A percentile compares a stretch with the other conserved stretches of the same genome.
These are phyloP conservation scores for Teleiodes luculella DNA, from an alignment of 2,888 invertebrate species.

Conservation along the genomic window DNA sequence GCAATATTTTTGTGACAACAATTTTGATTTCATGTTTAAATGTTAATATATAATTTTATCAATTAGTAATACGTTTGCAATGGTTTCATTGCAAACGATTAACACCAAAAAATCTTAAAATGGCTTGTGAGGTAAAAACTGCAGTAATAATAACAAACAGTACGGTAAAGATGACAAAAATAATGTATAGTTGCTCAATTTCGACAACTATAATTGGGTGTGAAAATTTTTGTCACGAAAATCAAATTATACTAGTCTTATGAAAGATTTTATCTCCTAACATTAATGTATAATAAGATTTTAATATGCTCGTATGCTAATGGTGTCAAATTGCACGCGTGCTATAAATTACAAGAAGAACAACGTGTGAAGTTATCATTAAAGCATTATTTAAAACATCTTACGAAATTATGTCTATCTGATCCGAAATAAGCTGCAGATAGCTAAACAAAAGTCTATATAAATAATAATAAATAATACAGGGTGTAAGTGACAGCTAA, in stretches of 20 bases:
- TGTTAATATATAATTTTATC: not conserved
- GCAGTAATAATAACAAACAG: too few relatives aligned
- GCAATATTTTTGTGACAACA: constrained; percentile 52
- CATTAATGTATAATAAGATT: constrained; percentile 38
- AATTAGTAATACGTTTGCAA: not conserved
- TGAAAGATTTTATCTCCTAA: constrained; percentile 65
- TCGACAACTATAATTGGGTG: constrained; percentile 11
- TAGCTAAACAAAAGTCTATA: too few relatives aligned
- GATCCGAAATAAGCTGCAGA: too few relatives aligned
- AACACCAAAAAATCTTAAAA: not conserved
- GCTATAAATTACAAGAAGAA: constrained; percentile 36
- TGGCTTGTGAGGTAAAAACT: not conserved
- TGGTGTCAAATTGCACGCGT: constrained; percentile 73
- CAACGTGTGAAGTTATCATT: constrained; percentile 23
- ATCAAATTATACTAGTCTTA: constrained; percentile 48
- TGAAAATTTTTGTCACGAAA: constrained; percentile 54
- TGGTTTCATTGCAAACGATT: not conserved
- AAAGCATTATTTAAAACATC: too few relatives aligned
- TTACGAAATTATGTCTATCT: too few relatives aligned
- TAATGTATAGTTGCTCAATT: constrained; percentile 5
- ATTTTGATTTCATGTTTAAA: constrained; percentile 33
- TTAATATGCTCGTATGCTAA: constrained; percentile 67
- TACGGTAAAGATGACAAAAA: not conserved
- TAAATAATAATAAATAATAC: too few relatives aligned
- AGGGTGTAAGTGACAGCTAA: too few relatives aligned